phyloP scores from a whole-genome alignment of 2,797 vertebrate species.

The Anisognathus igniventris region DNA sequence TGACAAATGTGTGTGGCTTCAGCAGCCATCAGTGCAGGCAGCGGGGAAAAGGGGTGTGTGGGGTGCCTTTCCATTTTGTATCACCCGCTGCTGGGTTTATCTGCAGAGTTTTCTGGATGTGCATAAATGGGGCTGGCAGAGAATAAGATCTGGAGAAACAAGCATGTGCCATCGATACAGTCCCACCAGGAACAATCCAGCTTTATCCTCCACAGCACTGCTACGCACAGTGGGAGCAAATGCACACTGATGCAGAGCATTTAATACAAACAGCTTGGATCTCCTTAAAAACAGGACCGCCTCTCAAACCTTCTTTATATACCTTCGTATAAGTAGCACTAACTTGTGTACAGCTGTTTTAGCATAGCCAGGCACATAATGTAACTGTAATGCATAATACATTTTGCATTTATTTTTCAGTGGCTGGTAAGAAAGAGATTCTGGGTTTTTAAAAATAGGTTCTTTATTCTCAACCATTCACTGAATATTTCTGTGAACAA shows the following conservation, averaged over 20 bases:
- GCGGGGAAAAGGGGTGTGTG: fast-evolving
- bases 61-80: neutral
- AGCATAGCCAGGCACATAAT: neutral
- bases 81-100: neutral
- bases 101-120: neutral
- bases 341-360: neutral
- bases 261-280: neutral
- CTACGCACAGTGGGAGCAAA: fast-evolving
- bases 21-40: fast-evolving
- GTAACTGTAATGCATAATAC: neutral
- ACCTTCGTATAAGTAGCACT: neutral
- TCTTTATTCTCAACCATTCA: neutral
- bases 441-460: neutral
- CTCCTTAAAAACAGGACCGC: neutral
- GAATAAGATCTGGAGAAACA: neutral
- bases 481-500: neutral
- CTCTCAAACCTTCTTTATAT: neutral
- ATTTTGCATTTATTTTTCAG: neutral
- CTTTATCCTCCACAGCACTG: neutral
- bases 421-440: neutral
- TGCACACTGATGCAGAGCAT: fast-evolving
- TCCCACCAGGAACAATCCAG: neutral
- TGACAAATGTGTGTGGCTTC: neutral
- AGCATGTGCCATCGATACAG: fast-evolving
- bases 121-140: neutral